Evolutionary conservation across 2,113 vertebrate genomes (phyloP), one percentile per base, ranked within the genome.

Genomic region (Nerophis lumbriciformis): DNA sequence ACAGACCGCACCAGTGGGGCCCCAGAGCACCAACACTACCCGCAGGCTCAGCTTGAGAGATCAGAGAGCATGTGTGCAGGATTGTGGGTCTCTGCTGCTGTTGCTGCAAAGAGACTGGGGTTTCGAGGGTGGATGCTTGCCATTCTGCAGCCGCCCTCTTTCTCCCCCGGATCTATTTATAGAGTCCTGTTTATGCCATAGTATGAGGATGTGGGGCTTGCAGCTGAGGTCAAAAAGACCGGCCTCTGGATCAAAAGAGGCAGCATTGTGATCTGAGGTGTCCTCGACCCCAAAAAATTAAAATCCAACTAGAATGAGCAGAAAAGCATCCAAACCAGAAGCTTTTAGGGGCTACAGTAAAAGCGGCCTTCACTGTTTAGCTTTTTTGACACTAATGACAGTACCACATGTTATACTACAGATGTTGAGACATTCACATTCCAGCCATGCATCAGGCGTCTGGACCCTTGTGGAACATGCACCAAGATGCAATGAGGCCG

Each of bases 161-260:
- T 61, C 76, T 77, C 72, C 70, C 66, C 35, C 58, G 37, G 62
- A 71, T 81, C 83, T 88, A 88, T 87, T 85, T 88, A 85, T 88
- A 89, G 87, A 59, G 47, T 19, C 1, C 58, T 77, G 78, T 88
- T 88, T 88, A 85, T 81, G 58, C 72, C 63, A 8, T 4, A 54
- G 50, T 57, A 52, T 52, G 59, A 63, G 65, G 79, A 73, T 75
- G 70, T 77, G 44, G 35, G 38, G 72, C 69, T 69, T 75, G 48
- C 59, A 69, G 60, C 66, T 19, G n/a, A 5, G 45, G 67, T 48
- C 16, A 35, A 10, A 47, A 75, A 75, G 48, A 53, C 14, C 59
- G 56, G 75, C 60, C 49, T 72, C 59, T 65, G 56, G 60, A 76
- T 59, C 69, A 75, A 80, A 76, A 77, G 48, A 65, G 42, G 37